Evolutionary conservation across 2,113 vertebrate genomes (phyloP).

Genomic region (Hiodon alosoides): DNA sequence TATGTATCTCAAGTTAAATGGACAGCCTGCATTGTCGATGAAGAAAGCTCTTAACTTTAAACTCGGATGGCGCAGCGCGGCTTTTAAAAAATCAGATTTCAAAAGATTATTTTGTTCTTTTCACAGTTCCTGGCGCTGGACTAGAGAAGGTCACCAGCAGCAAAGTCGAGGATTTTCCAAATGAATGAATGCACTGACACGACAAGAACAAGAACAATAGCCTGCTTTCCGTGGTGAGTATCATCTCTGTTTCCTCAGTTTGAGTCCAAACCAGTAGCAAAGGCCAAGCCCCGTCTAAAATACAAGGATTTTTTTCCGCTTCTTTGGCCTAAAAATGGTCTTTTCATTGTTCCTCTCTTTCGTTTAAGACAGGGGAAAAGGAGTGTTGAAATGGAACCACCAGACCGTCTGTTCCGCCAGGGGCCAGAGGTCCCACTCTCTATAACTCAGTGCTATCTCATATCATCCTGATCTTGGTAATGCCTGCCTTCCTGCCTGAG

Average conservation of each 20-base stretch:
- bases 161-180: too few species aligned
- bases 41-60: too few species aligned
- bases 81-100: too few species aligned
- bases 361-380: not conserved
- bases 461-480: constrained; percentile 35
- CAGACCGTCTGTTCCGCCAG: constrained; percentile 34
- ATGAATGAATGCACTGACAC: too few species aligned
- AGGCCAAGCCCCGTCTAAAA: not conserved
- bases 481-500: constrained; percentile 15
- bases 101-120: too few species aligned
- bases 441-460: constrained; percentile 35
- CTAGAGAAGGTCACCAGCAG: too few species aligned
- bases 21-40: too few species aligned
- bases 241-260: not conserved
- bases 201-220: not conserved
- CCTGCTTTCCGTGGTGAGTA: not conserved
- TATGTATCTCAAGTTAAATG: too few species aligned
- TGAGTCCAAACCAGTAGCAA: not conserved
- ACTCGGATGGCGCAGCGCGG: too few species aligned
- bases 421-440: not conserved
- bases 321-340: not conserved
- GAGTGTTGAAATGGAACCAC: constrained; percentile 22
- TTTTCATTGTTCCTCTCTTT: constrained; percentile 1
- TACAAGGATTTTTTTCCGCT: not conserved
- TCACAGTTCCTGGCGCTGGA: too few species aligned